Evolutionary conservation across 2,797 vertebrate species (phyloP), one percentile per base, ranked within the genome.

Genomic region (Danio aesculapii): DNA sequence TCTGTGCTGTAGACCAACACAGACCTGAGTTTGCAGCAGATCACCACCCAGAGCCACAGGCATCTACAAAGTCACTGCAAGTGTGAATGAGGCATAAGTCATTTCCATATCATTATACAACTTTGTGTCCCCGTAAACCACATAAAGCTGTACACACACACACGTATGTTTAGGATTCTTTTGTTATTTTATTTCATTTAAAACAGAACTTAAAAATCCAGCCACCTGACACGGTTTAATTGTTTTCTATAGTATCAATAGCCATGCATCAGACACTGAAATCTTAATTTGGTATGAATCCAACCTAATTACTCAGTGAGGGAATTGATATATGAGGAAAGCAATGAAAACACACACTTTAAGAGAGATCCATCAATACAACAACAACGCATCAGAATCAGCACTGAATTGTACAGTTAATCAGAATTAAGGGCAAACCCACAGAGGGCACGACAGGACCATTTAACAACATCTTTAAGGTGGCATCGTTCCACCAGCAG

Each of bases 401-500:
- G 14, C 55, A 5, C 6, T 16, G 59, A 72, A 47, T 6, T 46
- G 3, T 14, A 44, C 10, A 39, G 39, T 49, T 46, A 17, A 57
- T 14, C 16, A 8, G 8, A 41, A 81, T 47, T 10, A 17, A 46
- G 61, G n/a, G 10, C 13, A 72, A 52, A 46, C 76, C 83, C 57
- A 73, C 44, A 86, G 88, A 81, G 79, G 86, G 86, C 79, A 73
- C 21, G 69, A 55, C 74, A 73, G 73, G 59, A 76, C 81, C 4
- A 3, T 73, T 43, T 43, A 57, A 59, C n/a, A 67, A 73, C 39
- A 9, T 14, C 14, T 74, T 74, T 8, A 46, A 0, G 1, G 5
- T 68, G 63, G 13, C 17, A 21, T 72, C 39, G 21, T 16, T 55
- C 13, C 21, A 67, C 39, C 14, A 5, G 44, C 47, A 49, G 47